phyloP scores from a whole-genome alignment of 2,888 invertebrate genomes.

The Boloria euphrosyne region DNA sequence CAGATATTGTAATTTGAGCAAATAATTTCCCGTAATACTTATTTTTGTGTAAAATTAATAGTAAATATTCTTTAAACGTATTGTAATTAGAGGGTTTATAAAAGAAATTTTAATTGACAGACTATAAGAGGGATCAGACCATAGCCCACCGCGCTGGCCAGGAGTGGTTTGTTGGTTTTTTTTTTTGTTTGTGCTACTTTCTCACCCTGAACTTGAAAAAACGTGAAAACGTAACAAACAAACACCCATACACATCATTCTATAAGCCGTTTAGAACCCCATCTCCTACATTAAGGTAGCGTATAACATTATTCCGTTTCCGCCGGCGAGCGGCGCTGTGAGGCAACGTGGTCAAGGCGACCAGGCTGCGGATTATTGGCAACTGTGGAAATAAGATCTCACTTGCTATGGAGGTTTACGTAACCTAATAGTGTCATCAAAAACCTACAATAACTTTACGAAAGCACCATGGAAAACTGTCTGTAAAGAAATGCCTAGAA shows the following conservation, averaged over 20 bases:
- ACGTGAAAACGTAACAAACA: too few relatives aligned
- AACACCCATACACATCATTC: neutral
- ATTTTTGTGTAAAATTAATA: too few relatives aligned
- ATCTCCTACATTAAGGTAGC: slow-evolving; percentile 35
- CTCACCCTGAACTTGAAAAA: too few relatives aligned
- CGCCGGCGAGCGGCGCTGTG: slow-evolving; percentile 49
- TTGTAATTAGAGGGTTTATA: too few relatives aligned
- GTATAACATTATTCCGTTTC: slow-evolving; percentile 49
- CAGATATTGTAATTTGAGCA: too few relatives aligned
- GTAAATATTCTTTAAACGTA: too few relatives aligned
- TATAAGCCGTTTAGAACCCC: slow-evolving; percentile 7
- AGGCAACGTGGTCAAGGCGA: slow-evolving; percentile 58
- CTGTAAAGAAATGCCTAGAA: neutral
- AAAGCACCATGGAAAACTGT: slow-evolving; percentile 16
- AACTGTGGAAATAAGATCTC: slow-evolving; percentile 44
- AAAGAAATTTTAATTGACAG: too few relatives aligned
- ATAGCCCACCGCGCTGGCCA: too few relatives aligned
- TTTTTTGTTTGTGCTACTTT: too few relatives aligned
- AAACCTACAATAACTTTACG: slow-evolving; percentile 20
- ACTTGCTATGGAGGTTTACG: slow-evolving; percentile 37
- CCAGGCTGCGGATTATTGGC: slow-evolving; percentile 44
- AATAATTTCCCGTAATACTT: too few relatives aligned
- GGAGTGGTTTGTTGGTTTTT: too few relatives aligned
- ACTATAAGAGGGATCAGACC: too few relatives aligned
- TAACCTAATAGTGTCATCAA: slow-evolving; percentile 37